These are phyloP conservation scores for Mobula birostris DNA, from an alignment of 2,113 vertebrate genomes.

Conservation along the genomic window DNA sequence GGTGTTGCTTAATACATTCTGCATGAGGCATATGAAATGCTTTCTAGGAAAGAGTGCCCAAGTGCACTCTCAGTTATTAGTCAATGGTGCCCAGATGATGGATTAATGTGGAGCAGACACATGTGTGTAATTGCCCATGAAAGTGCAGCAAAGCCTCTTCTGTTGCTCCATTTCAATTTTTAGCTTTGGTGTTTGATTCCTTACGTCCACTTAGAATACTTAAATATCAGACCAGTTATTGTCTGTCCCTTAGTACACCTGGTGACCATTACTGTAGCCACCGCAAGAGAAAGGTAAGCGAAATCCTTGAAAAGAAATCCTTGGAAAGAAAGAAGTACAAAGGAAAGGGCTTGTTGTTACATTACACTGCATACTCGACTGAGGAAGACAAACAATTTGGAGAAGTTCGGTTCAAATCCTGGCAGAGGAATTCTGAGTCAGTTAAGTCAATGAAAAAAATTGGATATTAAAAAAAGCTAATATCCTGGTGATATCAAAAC, in stretches of 20 bases:
- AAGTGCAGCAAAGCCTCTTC: background rate
- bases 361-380: background rate
- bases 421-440: too few species aligned
- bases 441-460: too few species aligned
- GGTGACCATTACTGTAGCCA: too few species aligned
- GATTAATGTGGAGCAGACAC: conserved; percentile 19
- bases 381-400: too few species aligned
- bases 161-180: background rate
- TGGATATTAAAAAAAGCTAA: too few species aligned
- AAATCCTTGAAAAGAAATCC: background rate
- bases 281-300: background rate
- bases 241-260: too few species aligned
- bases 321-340: background rate
- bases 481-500: too few species aligned
- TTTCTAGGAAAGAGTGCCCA: conserved; percentile 24
- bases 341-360: background rate
- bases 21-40: background rate
- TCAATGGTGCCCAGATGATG: conserved; percentile 18
- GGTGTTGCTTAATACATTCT: conserved; percentile 16
- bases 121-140: conserved; percentile 1
- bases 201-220: too few species aligned
- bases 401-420: too few species aligned
- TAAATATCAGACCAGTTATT: too few species aligned
- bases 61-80: conserved; percentile 5
- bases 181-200: background rate